Base-by-base conservation (phyloP, 2,113 vertebrate genomes). In the Motacilla alba region DNA sequence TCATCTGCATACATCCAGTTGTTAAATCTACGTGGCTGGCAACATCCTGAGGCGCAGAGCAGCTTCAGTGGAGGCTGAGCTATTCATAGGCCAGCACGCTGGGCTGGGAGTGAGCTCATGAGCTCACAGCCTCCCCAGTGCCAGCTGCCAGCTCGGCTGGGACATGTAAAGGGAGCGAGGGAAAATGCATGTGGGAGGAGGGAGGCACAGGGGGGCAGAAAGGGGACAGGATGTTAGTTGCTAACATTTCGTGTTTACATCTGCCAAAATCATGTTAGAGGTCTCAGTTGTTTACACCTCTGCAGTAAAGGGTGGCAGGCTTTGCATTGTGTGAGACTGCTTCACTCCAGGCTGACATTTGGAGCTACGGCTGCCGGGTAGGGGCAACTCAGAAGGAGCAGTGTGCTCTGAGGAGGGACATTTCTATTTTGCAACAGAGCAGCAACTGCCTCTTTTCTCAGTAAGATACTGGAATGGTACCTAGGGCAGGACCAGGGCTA, bases 91-190 rank as follows among this genome's bases (percentile, higher is more conserved):
- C 85, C 87, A 53, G 89, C 80, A 31, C 4, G 1, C 46, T 5
- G 7, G 83, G 88, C 85, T 30, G 4, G n/a, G 44, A 83, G 53
- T 4, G 18, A 82, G 90, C 68, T 69, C 73, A 22, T n/a, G 52
- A 70, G 85, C 79, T 83, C 89, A 15, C 76, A 67, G 89, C 60
- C 81, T 59, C 80, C 80, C 80, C 76, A 76, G 56, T 17, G 7
- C 94, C 92, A 79, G 82, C 95, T 87, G 90, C 92, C 76, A 92
- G 80, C 83, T 74, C 11, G 15, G 60, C 90, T 35, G 53, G 66
- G 62, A 79, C 82, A n/a, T 2, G 41, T 5, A 47, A 22, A 79
- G 58, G 67, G 85, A 85, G n/a, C 0, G 0, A 82, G 53, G 31
- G 44, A 93, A 70, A 93, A 90, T 2, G 23, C 56, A 28, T 10